A percentile compares a stretch with the other conserved stretches of the same genome.
phyloP scores from a whole-genome alignment of 2,888 invertebrate genomes.

The Eutolmus rufibarbis region DNA sequence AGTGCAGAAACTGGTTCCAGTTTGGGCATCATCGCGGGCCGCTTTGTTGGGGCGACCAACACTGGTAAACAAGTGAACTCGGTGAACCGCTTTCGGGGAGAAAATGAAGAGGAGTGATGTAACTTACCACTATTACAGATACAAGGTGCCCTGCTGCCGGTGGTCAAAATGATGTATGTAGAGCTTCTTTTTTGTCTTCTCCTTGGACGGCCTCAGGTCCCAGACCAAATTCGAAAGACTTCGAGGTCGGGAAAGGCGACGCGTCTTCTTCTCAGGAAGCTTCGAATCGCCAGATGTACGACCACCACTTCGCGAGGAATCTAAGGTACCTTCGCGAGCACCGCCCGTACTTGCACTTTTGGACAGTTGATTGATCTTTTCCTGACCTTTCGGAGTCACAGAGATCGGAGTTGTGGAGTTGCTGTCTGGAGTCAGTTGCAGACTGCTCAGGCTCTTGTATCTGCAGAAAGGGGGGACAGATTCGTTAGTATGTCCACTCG shows the following conservation, averaged over 20 bases:
- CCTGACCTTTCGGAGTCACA: constrained; percentile 59
- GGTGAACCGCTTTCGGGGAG: neutral
- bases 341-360: constrained; percentile 61
- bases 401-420: constrained; percentile 61
- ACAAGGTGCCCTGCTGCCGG: constrained; percentile 63
- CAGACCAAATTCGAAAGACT: constrained; percentile 88
- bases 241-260: constrained; percentile 82
- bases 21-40: neutral
- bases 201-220: constrained; percentile 69
- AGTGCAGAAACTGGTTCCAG: constrained; percentile 10
- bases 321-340: constrained; percentile 78
- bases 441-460: constrained; percentile 63
- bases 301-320: constrained; percentile 88
- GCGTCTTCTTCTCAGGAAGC: constrained; percentile 81
- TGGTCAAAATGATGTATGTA: constrained; percentile 63
- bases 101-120: constrained; percentile 7
- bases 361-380: constrained; percentile 51
- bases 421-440: constrained; percentile 62
- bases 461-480: constrained; percentile 50
- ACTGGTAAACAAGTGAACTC: neutral
- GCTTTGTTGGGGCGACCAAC: neutral
- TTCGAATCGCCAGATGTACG: constrained; percentile 87
- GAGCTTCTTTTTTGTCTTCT: constrained; percentile 63
- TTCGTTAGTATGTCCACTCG: neutral
- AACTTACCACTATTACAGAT: constrained; percentile 55